Conservation (phyloP, 35 echinoderm and acorn worm species). For the Lytechinus variegatus region DNA sequence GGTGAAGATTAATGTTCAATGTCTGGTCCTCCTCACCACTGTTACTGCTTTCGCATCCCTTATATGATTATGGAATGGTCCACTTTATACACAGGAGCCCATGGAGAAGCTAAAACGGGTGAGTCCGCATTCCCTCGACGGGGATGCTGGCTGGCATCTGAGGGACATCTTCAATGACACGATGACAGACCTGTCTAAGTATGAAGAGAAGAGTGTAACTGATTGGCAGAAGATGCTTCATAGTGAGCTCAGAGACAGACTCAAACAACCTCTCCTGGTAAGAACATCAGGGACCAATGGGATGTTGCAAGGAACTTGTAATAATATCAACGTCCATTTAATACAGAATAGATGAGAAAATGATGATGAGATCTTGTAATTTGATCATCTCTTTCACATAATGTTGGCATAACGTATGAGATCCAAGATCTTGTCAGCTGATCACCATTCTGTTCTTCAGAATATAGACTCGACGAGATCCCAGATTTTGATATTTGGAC, state of each 20-base stretch:
- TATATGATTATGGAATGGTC: neutral
- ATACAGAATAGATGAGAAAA: no score
- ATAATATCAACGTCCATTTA: no score
- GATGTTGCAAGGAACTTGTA: no score
- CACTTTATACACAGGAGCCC: constrained; percentile 75
- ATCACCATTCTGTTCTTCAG: no score
- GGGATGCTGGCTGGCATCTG: constrained; percentile 97
- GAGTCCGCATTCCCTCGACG: constrained; percentile 96
- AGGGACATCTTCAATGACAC: constrained; percentile 94
- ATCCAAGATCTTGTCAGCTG: no score
- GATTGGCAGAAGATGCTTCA: constrained; percentile 89
- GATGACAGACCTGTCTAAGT: constrained; percentile 83
- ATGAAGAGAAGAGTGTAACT: constrained; percentile 75
- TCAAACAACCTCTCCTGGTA: constrained; percentile 96
- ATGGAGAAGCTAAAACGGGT: constrained; percentile 95
- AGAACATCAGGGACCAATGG: neutral
- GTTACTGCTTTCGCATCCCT: neutral
- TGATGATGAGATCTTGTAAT: no score
- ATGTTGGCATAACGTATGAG: no score
- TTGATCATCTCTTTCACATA: no score
- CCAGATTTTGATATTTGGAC: no score
- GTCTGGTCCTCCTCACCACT: no score
- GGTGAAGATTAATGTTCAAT: no score
- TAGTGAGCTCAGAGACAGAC: constrained; percentile 86
- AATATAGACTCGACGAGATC: no score